These are phyloP conservation scores for Sebastiscus albofasciatus DNA, from an alignment of 2,797 vertebrate genomes.

Conservation along the genomic window DNA sequence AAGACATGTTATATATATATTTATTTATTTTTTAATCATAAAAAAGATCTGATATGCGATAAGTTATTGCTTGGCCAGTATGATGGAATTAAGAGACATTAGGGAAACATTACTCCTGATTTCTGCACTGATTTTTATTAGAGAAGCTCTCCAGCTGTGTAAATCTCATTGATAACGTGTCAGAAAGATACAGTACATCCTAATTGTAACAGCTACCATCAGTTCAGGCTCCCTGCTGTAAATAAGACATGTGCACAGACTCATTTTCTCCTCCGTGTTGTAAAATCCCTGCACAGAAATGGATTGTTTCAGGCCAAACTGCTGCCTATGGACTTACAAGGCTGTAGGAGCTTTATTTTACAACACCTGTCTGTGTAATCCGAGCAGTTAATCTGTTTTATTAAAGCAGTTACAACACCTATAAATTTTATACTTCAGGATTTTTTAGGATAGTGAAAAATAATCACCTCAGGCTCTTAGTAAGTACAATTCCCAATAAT, in stretches of 20 bases:
- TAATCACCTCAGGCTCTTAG: conserved; percentile 12
- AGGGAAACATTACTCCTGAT: background rate
- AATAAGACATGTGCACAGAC: background rate
- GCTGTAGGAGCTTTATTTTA: conserved; percentile 53
- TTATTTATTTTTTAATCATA: background rate
- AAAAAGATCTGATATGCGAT: background rate
- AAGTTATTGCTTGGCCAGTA: background rate
- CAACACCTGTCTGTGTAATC: conserved; percentile 26
- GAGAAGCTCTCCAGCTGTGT: background rate
- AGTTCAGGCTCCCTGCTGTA: background rate
- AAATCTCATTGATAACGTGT: conserved; percentile 1
- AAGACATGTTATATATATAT: background rate
- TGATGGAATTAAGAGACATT: background rate
- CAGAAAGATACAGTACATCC: background rate
- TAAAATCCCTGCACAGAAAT: conserved; percentile 28
- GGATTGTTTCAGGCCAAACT: conserved; percentile 17
- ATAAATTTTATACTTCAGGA: conserved; percentile 14
- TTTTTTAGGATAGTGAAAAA: conserved; percentile 18
- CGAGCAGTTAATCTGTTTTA: conserved; percentile 39
- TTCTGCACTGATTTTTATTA: background rate
- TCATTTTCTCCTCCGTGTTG: background rate
- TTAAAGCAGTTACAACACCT: conserved; percentile 28
- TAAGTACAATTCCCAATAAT: background rate
- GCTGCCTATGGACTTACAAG: conserved; percentile 22
- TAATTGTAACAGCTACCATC: background rate